Evolutionary conservation across 2,888 invertebrate species (phyloP).

Genomic region (Kuschelorhynchus macadamiae): DNA sequence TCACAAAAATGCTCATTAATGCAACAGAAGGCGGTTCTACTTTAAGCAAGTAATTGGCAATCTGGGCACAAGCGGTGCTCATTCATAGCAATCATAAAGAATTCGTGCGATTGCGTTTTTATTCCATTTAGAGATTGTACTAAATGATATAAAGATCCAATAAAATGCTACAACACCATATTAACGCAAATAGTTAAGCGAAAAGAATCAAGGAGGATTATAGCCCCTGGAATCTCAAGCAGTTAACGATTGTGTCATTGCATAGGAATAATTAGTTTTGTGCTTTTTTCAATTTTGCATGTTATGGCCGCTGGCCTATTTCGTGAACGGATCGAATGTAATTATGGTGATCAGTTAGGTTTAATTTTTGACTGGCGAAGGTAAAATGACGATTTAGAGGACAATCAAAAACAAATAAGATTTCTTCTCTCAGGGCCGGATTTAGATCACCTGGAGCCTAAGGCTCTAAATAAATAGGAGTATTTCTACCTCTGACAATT

Average conservation of each 20-base stretch:
- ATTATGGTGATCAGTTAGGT: background rate
- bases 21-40: slow-evolving; percentile 25
- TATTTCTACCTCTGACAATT: no score
- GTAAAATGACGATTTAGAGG: background rate
- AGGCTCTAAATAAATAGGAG: no score
- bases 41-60: slow-evolving; percentile 27
- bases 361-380: background rate
- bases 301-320: background rate
- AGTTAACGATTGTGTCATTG: background rate
- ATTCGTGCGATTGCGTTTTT: slow-evolving; percentile 38
- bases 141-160: slow-evolving; percentile 16
- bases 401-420: background rate
- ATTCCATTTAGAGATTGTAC: slow-evolving; percentile 28
- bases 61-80: slow-evolving; percentile 18
- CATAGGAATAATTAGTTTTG: background rate
- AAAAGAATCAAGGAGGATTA: slow-evolving; percentile 31
- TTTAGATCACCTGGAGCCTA: no score
- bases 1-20: slow-evolving; percentile 19
- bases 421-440: background rate
- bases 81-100: slow-evolving; percentile 35
- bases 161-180: background rate
- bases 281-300: background rate
- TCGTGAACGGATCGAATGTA: slow-evolving; percentile 4
- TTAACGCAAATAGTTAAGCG: background rate
- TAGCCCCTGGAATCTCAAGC: slow-evolving; percentile 33